phyloP scores from a whole-genome alignment of 2,113 vertebrate genomes.

The Mus spicilegus region DNA sequence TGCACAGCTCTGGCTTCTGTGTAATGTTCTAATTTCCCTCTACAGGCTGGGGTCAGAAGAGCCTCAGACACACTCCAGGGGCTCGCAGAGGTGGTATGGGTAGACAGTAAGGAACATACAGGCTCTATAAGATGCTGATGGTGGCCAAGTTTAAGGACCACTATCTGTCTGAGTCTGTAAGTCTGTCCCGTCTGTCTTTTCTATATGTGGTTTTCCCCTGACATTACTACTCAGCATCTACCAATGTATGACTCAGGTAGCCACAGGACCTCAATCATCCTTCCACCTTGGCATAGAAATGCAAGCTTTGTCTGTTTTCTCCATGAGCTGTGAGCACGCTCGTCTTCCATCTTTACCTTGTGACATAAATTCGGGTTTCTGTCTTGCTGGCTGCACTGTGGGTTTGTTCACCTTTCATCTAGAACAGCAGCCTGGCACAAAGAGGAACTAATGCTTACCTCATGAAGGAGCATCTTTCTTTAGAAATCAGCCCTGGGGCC shows the following conservation, averaged over 20 bases:
- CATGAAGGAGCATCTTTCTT: slow-evolving; percentile 31
- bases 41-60: not conserved
- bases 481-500: not conserved
- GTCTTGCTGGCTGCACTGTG: not conserved
- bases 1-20: not conserved
- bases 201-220: not conserved
- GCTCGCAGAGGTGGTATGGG: not conserved
- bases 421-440: not conserved
- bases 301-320: not conserved
- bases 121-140: not conserved
- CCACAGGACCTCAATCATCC: not conserved
- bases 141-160: not conserved
- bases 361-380: slow-evolving; percentile 30
- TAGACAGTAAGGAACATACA: not conserved
- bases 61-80: not conserved
- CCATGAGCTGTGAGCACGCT: not conserved
- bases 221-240: not conserved
- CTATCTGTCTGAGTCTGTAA: not conserved
- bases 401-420: not conserved
- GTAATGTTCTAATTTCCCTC: not conserved
- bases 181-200: not conserved
- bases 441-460: not conserved
- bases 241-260: not conserved
- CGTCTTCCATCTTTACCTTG: not conserved
- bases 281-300: not conserved